Evolutionary conservation across 2,797 vertebrate species (phyloP), one percentile per base, ranked within the genome.

Genomic region (Lophotriccus pileatus): DNA sequence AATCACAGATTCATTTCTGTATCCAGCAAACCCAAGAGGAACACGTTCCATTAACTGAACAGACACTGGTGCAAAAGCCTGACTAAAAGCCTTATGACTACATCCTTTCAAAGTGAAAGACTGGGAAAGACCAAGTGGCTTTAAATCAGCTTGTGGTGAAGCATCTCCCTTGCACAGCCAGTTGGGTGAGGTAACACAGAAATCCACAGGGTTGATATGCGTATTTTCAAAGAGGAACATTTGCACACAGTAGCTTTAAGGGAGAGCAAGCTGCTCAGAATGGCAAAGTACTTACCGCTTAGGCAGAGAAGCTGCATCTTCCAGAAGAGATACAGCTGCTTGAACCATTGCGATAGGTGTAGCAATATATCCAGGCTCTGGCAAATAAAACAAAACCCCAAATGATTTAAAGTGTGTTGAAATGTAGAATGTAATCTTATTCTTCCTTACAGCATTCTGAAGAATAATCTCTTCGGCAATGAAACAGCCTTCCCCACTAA

Each of bases 261-360:
- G 43, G 19, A 72, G 39, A 46, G 30, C 19, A 49, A 34, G 32
- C 28, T 88, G 32, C 44, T 58, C 41, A 74, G 49, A 32, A 21
- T 4, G 18, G 34, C 6, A n/a, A 63, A 56, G 30, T 32, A 96
- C 99, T 98, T 92, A 99, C 99, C 32, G 95, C 95, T 98, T 98
- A 56, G 99, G 99, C 96, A 99, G 97, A 62, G 95, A 97, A n/a
- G 97, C 70, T 28, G 96, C 49, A 79, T 99, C 99, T 9, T 98
- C 98, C 68, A 99, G 98, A 88, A 99, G 97, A 27, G 99, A 98
- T 12, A 99, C 70, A 76, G 97, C 99, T 43, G 98, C 98, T 87
- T 99, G 99, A 46, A 99, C 99, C 99, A 99, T 99, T 74, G 98
- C 98, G 67, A 99, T 99, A 70, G 99, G 98, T 4, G 99, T 99